phyloP scores from a whole-genome alignment of 2,797 vertebrate genomes.

The Prunella strophiata region DNA sequence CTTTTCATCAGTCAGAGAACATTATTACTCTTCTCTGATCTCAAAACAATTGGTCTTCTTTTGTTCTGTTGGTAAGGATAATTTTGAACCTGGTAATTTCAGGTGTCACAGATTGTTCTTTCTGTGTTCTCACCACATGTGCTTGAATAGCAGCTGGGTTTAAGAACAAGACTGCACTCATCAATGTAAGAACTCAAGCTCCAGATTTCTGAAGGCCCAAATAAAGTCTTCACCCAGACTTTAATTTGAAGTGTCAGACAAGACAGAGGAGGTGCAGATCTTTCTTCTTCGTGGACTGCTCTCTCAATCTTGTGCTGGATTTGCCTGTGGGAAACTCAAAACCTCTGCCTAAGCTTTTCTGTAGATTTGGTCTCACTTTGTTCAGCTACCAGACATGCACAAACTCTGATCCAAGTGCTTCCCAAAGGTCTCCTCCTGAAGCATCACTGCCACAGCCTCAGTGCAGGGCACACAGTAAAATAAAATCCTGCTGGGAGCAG shows the following conservation, averaged over 20 bases:
- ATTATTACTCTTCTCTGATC: not conserved
- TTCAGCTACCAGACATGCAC: not conserved
- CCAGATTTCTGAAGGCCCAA: not conserved
- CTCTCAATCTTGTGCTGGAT: not conserved
- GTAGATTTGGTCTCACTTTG: not conserved
- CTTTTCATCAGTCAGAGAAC: not conserved
- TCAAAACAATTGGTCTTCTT: not conserved
- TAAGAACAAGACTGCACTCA: not conserved
- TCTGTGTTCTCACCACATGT: not conserved
- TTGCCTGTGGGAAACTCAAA: not conserved
- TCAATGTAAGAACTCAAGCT: not conserved
- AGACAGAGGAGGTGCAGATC: not conserved
- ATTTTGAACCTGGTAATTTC: slow-evolving; percentile 24
- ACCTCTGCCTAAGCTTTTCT: not conserved
- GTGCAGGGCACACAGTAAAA: not conserved
- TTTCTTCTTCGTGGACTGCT: not conserved
- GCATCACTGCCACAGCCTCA: not conserved
- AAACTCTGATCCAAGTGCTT: not conserved
- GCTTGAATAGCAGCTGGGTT: not conserved
- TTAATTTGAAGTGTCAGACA: not conserved
- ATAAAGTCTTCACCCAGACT: not conserved
- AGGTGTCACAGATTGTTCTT: slow-evolving; percentile 7
- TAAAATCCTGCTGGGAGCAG: not conserved
- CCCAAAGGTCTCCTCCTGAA: not conserved
- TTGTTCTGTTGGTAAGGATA: not conserved